Conservation (phyloP, 2,113 vertebrate genomes). For the Sinocyclocheilus rhinocerous region DNA sequence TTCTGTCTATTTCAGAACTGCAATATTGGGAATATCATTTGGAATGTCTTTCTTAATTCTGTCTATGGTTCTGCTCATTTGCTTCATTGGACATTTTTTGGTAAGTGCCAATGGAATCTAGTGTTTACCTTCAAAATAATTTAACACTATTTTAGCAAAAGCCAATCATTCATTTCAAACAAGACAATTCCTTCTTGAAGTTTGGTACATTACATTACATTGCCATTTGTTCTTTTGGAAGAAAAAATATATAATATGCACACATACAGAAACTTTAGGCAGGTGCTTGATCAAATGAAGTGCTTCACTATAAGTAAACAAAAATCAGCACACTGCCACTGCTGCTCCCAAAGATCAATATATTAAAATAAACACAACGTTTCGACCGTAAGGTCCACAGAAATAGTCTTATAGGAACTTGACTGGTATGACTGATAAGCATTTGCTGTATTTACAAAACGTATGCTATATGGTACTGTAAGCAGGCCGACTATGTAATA, state of each 20-base stretch:
- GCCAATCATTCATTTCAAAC: not conserved
- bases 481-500: too few species aligned
- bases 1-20: constrained; percentile 76
- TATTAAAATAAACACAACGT: not conserved
- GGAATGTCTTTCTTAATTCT: constrained; percentile 89
- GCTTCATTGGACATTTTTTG: constrained; percentile 92
- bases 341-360: too few species aligned
- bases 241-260: too few species aligned
- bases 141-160: not conserved
- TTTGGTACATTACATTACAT: not conserved
- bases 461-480: too few species aligned
- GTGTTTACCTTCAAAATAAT: not conserved
- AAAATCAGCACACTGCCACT: too few species aligned
- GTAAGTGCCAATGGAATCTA: constrained; percentile 74
- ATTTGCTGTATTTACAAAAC: too few species aligned
- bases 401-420: too few species aligned
- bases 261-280: too few species aligned
- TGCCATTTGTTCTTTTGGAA: not conserved
- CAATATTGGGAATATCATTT: constrained; percentile 89
- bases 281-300: too few species aligned
- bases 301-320: too few species aligned
- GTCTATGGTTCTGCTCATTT: constrained; percentile 89
- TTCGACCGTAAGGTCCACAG: not conserved
- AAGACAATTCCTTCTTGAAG: too few species aligned
- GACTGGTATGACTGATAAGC: too few species aligned